Evolutionary conservation across 2,113 vertebrate genomes (phyloP), one percentile per base, ranked within the genome.

Genomic region (Xenopus laevis): DNA sequence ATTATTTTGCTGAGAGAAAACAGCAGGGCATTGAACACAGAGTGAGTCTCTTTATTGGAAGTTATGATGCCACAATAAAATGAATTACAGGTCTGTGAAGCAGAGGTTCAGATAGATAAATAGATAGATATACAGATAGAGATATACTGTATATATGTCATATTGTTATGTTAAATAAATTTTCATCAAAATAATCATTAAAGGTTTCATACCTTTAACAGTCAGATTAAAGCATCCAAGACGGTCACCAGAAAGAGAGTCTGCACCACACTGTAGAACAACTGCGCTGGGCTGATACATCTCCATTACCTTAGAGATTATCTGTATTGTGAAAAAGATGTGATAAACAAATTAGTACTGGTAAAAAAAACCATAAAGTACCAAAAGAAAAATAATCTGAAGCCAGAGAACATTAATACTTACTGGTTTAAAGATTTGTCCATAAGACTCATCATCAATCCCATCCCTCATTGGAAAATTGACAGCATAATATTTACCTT

Each of bases 401-500:
- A 40, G 8, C 12, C 4, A 62, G 20, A 15, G 12, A 15, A n/a
- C 16, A 55, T 55, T 45, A 50, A 45, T 63, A 90, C 91, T 90
- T 78, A 93, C 92, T 79, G 92, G 92, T 74, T 93, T 93, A 80
- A 93, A 93, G 81, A 93, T 93, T 30, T 92, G 91, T 57, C 92
- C 92, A 47, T 93, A 93, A 0, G 92, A 93, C 50, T 93, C 92
- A 82, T 93, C 92, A 82, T 93, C 92, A 82, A 93, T 93, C 68
- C 92, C 92, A 82, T 93, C 92, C 75, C 92, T 90, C 89, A 93
- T 92, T 68, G 92, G 92, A 79, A 92, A 93, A 74, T 93, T 93
- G 71, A 93, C 92, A 74, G 92, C 92, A 81, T 93, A 93, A 70
- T 93, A 93, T 81, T 93, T 93, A 67, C 92, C 95, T 87, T 97